phyloP scores from a whole-genome alignment of 2,888 invertebrate species.

The Halictus ligatus region DNA sequence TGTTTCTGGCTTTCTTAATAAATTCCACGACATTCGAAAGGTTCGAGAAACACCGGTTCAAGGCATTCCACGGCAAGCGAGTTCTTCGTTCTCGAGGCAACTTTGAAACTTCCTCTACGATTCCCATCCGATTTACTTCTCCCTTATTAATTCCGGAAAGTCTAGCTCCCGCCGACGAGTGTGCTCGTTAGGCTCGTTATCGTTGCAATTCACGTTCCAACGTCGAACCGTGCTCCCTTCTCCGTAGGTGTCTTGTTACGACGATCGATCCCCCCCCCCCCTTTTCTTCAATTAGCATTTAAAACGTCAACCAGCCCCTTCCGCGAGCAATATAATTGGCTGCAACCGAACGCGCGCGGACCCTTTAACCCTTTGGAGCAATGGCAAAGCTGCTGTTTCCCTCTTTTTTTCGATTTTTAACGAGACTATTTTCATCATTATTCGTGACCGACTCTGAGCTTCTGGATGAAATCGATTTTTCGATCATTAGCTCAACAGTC shows the following conservation, averaged over 20 bases:
- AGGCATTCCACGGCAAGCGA: neutral
- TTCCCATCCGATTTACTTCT: slow-evolving; percentile 28
- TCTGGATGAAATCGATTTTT: neutral
- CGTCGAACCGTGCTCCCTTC: neutral
- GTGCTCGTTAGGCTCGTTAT: slow-evolving; percentile 28
- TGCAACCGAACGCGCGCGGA: neutral
- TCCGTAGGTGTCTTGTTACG: neutral
- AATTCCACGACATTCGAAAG: neutral
- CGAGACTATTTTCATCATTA: neutral
- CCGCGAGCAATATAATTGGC: neutral
- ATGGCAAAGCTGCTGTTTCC: slow-evolving; percentile 5
- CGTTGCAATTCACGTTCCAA: slow-evolving; percentile 18
- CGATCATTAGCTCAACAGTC: neutral
- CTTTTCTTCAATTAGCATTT: slow-evolving; percentile 13
- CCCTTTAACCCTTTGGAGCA: neutral
- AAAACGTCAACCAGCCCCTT: neutral
- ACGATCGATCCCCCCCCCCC: neutral
- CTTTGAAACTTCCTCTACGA: slow-evolving; percentile 25
- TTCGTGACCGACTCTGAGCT: neutral
- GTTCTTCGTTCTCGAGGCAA: slow-evolving; percentile 17
- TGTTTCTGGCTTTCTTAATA: neutral
- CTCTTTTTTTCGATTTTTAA: neutral
- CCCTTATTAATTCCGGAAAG: slow-evolving; percentile 22
- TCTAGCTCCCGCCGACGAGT: slow-evolving; percentile 14
- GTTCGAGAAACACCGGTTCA: slow-evolving; percentile 27